Evolutionary conservation across 1,140 invertebrate genomes (phyloP).

Genomic region (Cydia splendana): DNA sequence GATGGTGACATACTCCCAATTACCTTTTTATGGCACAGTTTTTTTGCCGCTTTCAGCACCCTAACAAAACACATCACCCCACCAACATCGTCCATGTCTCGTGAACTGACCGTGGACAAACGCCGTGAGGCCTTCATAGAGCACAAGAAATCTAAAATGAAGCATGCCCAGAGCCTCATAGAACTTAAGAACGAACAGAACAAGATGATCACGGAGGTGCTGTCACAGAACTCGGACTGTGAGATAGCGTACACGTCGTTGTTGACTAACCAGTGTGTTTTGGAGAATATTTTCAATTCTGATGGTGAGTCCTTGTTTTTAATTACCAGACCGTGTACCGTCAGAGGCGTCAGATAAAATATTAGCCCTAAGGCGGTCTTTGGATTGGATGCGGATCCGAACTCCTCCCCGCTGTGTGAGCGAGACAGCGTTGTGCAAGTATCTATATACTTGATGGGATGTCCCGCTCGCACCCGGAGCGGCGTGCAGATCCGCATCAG

Average conservation of each 20-base stretch:
- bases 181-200: constrained; percentile 68
- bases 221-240: constrained; percentile 68
- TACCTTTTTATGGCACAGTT: neutral
- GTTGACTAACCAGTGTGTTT: constrained; percentile 60
- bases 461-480: too few species aligned
- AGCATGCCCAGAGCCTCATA: constrained; percentile 65
- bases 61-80: constrained; percentile 78
- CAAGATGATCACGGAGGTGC: constrained; percentile 53
- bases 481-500: too few species aligned
- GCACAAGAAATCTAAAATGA: constrained; percentile 70
- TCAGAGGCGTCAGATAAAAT: too few species aligned
- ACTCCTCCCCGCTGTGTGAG: too few species aligned
- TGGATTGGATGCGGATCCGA: too few species aligned
- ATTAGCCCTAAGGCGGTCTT: too few species aligned
- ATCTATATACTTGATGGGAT: too few species aligned
- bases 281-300: constrained; percentile 62
- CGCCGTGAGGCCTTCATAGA: constrained; percentile 63
- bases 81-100: constrained; percentile 62
- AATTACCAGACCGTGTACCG: too few species aligned
- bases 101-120: constrained; percentile 51
- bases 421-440: too few species aligned
- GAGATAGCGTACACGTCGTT: constrained; percentile 74
- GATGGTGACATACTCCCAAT: too few species aligned
- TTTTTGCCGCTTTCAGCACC: constrained; percentile 56
- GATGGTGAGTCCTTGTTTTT: constrained; percentile 51